Evolutionary conservation across 2,888 invertebrate species (phyloP), one percentile per base, ranked within the genome.

Genomic region (Ormyrus nitidulus): DNA sequence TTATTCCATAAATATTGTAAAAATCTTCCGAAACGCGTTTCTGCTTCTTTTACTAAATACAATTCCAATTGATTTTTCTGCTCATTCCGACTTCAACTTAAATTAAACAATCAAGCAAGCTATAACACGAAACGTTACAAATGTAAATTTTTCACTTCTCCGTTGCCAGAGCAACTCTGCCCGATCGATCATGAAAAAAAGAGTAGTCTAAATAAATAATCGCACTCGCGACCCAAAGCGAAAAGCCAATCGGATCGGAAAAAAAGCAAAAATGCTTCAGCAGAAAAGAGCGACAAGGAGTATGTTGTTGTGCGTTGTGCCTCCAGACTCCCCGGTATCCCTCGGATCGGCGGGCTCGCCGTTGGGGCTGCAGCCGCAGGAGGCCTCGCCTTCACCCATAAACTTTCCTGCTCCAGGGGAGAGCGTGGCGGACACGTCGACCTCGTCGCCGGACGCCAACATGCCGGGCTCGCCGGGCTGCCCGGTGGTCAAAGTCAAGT

Each of bases 381-480:
- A 89, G 85, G 89, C 88, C 73, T 81, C 81, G 85, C 89, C 89
- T 86, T 89, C 90, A 88, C 90, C 90, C 84, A 88, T 89, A 88
- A 87, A 87, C 84, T 85, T 90, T 89, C 88, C 89, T 89, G 88
- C 89, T 87, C 88, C 94, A 95, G 95, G 95, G 92, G 97, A 97
- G 93, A 97, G 96, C 91, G 95, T 96, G 92, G 96, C 96, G 91
- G 97, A 97, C 92, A 96, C 97, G 91, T 96, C 96, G 91, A 96
- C 96, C 91, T 96, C 97, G 91, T 97, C 97, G 90, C 96, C 96
- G 91, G 97, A 97, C 93, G 97, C 97, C 92, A 92, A 93, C 88
- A 95, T 95, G 91, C 96, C 96, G 90, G 94, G 95, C 91, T 96
- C 96, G 90, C 96, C 96, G 91, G 91, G 89, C 86, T 90, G 91